Evolutionary conservation across 2,888 invertebrate genomes (phyloP).

Genomic region (Limnephilus marmoratus): DNA sequence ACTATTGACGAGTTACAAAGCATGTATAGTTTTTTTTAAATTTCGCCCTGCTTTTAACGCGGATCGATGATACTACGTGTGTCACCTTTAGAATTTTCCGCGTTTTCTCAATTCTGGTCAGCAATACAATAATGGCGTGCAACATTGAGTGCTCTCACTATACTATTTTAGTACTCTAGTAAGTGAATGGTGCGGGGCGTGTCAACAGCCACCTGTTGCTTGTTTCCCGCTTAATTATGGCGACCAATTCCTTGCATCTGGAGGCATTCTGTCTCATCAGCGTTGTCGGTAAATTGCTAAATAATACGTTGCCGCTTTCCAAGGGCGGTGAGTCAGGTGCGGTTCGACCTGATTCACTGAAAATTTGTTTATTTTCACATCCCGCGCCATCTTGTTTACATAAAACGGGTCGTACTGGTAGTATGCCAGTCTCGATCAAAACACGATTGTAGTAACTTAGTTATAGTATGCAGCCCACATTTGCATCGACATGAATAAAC

Average conservation of each 20-base stretch:
- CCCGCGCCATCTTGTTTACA: slow-evolving; percentile 45
- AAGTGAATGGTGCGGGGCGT: slow-evolving; percentile 50
- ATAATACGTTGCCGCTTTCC: not conserved
- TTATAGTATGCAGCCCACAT: slow-evolving; percentile 31
- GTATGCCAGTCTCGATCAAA: slow-evolving; percentile 2
- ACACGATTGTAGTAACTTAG: slow-evolving; percentile 5
- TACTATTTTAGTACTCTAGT: not conserved
- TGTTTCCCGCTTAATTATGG: slow-evolving; percentile 33
- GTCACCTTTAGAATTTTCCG: not conserved
- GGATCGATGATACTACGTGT: not conserved
- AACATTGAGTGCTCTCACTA: slow-evolving; percentile 2
- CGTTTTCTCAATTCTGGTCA: not conserved
- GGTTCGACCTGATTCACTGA: not conserved
- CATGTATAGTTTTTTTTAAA: not conserved
- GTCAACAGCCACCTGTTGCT: slow-evolving; percentile 51
- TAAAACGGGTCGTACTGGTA: slow-evolving; percentile 13
- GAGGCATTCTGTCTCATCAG: not conserved
- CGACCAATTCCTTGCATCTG: not conserved
- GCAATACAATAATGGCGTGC: not conserved
- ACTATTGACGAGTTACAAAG: not conserved
- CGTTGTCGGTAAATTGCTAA: not conserved
- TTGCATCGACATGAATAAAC: slow-evolving; percentile 36
- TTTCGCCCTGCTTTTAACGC: not conserved
- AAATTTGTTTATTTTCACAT: slow-evolving; percentile 31
- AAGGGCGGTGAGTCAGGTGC: slow-evolving; percentile 1